Evolutionary conservation across 2,888 invertebrate genomes (phyloP).

Genomic region (Trachelus iudaicus): DNA sequence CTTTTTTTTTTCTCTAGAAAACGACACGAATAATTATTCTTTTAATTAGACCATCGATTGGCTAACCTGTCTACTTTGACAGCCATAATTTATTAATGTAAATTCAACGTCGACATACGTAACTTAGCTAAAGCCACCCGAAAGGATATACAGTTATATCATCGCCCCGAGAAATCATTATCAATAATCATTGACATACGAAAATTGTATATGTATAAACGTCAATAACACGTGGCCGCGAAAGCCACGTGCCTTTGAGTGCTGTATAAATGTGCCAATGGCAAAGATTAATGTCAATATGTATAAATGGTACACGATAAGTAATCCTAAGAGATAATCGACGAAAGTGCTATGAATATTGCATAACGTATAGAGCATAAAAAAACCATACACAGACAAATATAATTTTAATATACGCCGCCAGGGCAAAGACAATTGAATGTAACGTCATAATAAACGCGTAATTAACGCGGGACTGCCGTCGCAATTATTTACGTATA

Average conservation of each 20-base stretch:
- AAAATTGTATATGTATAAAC: neutral
- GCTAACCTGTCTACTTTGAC: neutral
- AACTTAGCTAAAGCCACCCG: neutral
- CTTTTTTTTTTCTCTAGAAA: no score
- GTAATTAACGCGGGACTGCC: neutral
- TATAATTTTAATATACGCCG: neutral
- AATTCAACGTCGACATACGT: neutral
- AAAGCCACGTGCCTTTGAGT: neutral
- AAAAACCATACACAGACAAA: neutral
- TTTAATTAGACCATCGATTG: neutral
- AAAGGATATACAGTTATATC: neutral
- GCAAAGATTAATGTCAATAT: neutral
- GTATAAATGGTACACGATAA: neutral
- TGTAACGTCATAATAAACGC: neutral
- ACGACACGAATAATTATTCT: no score
- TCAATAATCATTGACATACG: neutral
- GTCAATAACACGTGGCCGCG: neutral
- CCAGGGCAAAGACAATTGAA: neutral
- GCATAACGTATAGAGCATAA: neutral
- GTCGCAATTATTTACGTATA: neutral
- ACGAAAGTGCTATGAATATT: neutral
- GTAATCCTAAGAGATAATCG: neutral
- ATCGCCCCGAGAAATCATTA: neutral
- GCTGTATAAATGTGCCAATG: neutral
- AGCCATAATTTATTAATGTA: neutral